A percentile compares a stretch with the other conserved stretches of the same genome.
These are phyloP conservation scores for Lycaena phlaeas DNA, from an alignment of 2,888 invertebrate species.

Conservation along the genomic window DNA sequence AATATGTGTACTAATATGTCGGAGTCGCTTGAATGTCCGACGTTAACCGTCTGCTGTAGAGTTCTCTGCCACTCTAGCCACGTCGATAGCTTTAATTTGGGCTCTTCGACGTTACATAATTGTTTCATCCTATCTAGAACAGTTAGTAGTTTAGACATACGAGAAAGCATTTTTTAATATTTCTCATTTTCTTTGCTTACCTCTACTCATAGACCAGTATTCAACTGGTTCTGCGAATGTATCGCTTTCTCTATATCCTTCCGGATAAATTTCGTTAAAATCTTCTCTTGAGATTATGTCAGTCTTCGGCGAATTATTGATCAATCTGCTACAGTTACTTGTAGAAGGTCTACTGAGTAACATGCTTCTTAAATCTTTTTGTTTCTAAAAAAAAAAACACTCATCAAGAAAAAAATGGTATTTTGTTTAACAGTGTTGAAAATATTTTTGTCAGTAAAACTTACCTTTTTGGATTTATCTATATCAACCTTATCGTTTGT, in stretches of 20 bases:
- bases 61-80: conserved; percentile 65
- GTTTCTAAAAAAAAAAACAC: no score
- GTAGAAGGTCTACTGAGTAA: conserved; percentile 31
- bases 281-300: conserved; percentile 35
- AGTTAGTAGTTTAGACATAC: not conserved
- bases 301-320: conserved; percentile 12
- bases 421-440: no score
- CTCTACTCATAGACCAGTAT: conserved; percentile 38
- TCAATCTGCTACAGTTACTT: conserved; percentile 23
- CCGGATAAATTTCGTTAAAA: conserved; percentile 37
- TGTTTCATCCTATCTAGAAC: conserved; percentile 26
- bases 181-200: conserved; percentile 28
- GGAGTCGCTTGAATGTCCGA: conserved; percentile 59
- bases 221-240: conserved; percentile 29
- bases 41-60: conserved; percentile 49
- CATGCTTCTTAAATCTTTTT: conserved; percentile 52
- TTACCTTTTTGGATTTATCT: conserved; percentile 43
- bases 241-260: conserved; percentile 28
- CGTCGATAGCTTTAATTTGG: conserved; percentile 33
- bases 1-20: conserved; percentile 56
- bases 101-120: conserved; percentile 16
- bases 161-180: conserved; percentile 11
- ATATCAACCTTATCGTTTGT: conserved; percentile 27
- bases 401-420: no score
- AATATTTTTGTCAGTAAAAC: no score